These are phyloP conservation scores for Ichneumon xanthorius DNA, from an alignment of 2,888 invertebrate genomes.

Conservation along the genomic window DNA sequence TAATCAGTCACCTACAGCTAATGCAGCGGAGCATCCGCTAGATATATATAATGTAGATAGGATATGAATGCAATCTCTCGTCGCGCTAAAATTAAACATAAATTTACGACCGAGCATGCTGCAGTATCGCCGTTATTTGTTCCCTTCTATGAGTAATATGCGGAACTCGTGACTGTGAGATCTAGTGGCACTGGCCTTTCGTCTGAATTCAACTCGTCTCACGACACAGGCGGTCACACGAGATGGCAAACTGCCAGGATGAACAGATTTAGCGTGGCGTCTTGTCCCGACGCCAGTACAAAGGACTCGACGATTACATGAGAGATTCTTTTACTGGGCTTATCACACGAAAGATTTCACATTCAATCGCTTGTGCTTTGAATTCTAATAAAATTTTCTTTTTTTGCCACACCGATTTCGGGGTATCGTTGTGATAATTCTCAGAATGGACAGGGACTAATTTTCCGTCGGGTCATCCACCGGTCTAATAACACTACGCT, in stretches of 20 bases:
- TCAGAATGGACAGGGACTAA: neutral
- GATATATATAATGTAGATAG: neutral
- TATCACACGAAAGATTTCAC: slow-evolving; percentile 19
- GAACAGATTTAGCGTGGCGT: slow-evolving; percentile 61
- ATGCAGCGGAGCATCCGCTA: neutral
- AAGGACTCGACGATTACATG: slow-evolving; percentile 38
- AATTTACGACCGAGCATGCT: neutral
- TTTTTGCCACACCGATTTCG: neutral
- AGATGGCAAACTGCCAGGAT: slow-evolving; percentile 62
- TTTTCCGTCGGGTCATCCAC: slow-evolving; percentile 15
- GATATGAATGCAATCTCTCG: slow-evolving; percentile 27
- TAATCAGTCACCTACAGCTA: neutral
- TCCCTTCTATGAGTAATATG: slow-evolving; percentile 21
- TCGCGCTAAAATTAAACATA: slow-evolving; percentile 27
- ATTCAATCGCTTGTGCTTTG: neutral
- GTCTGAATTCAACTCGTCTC: slow-evolving; percentile 37
- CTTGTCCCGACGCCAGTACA: slow-evolving; percentile 29
- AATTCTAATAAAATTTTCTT: neutral
- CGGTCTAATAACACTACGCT: neutral
- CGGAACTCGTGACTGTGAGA: slow-evolving; percentile 23
- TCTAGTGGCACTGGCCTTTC: slow-evolving; percentile 51
- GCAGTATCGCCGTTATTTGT: neutral
- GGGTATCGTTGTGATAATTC: neutral
- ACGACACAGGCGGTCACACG: slow-evolving; percentile 26
- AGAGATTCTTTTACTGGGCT: slow-evolving; percentile 35